Percentiles rank a stretch among this genome's conserved stretches.
Evolutionary conservation across 1,140 invertebrate genomes (phyloP).

Genomic region (Maniola jurtina): DNA sequence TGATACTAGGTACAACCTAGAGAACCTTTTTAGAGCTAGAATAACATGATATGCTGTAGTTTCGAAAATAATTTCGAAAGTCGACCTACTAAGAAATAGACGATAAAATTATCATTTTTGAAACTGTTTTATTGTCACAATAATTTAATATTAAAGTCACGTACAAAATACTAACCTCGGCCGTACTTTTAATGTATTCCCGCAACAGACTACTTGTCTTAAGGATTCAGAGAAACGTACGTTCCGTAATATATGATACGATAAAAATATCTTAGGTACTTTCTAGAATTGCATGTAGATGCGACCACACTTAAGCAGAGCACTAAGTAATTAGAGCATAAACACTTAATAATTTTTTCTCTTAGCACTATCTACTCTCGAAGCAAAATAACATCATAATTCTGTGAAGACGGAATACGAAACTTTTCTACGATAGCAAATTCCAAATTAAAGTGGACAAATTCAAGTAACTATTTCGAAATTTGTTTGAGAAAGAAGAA

Average conservation of each 20-base stretch:
- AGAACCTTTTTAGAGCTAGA: not conserved
- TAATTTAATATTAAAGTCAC: not conserved
- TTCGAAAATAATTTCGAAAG: not conserved
- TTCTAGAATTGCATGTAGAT: conserved; percentile 4
- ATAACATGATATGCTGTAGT: not conserved
- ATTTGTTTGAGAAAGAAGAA: no score
- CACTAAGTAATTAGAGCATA: not conserved
- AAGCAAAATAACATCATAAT: not conserved
- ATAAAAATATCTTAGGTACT: conserved; percentile 3
- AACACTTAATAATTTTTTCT: not conserved
- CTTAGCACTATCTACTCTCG: not conserved
- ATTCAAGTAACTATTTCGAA: no score
- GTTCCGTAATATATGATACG: conserved; percentile 33
- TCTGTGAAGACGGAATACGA: no score
- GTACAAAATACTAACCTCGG: not conserved
- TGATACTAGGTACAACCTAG: not conserved
- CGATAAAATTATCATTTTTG: conserved; percentile 5
- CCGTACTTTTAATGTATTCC: not conserved
- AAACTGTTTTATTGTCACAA: not conserved
- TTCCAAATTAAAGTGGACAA: no score
- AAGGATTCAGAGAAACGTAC: conserved; percentile 29
- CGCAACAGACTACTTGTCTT: conserved; percentile 1
- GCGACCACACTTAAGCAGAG: not conserved
- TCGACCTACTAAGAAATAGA: not conserved
- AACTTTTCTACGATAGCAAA: no score